A percentile compares a stretch with the other conserved stretches of the same genome.
These are phyloP conservation scores for Ashinkailepas kermadecensis DNA, from an alignment of 2,888 invertebrate species.

Conservation along the genomic window DNA sequence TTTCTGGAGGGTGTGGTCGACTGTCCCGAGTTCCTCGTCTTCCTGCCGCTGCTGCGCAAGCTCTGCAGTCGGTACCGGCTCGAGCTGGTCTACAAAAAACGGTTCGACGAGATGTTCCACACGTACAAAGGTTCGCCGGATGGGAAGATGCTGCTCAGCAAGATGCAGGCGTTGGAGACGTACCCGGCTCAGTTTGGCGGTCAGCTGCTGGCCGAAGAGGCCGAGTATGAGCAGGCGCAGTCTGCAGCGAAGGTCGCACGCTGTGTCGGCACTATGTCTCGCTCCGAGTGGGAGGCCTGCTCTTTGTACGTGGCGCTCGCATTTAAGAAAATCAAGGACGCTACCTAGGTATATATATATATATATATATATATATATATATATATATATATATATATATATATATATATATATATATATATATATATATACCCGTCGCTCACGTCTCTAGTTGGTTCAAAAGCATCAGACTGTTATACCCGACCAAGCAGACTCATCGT, in stretches of 20 bases:
- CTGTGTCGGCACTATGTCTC: constrained; percentile 71
- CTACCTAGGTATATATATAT: too few relatives aligned
- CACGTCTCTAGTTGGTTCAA: too few relatives aligned
- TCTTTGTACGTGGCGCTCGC: constrained; percentile 74
- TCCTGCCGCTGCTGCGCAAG: constrained; percentile 73
- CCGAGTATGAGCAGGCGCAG: constrained; percentile 56
- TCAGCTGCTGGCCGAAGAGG: constrained; percentile 58
- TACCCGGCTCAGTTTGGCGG: constrained; percentile 58
- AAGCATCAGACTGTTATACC: too few relatives aligned
- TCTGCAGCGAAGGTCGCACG: constrained; percentile 46
- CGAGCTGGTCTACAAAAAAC: constrained; percentile 44
- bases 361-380: too few relatives aligned
- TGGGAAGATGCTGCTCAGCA: constrained; percentile 51
- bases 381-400: too few relatives aligned
- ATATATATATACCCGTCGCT: too few relatives aligned
- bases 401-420: too few relatives aligned
- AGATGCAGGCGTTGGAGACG: constrained; percentile 72
- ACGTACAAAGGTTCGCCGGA: constrained; percentile 46
- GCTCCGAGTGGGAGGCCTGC: constrained; percentile 86
- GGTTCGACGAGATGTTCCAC: constrained; percentile 71
- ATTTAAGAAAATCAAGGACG: constrained; percentile 62
- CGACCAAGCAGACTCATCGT: too few relatives aligned
- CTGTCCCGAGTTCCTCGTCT: constrained; percentile 96
- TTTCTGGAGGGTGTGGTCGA: constrained; percentile 92
- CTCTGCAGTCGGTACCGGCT: constrained; percentile 43